Conservation (phyloP, 2,888 invertebrate species). For the Dromius quadrimaculatus region DNA sequence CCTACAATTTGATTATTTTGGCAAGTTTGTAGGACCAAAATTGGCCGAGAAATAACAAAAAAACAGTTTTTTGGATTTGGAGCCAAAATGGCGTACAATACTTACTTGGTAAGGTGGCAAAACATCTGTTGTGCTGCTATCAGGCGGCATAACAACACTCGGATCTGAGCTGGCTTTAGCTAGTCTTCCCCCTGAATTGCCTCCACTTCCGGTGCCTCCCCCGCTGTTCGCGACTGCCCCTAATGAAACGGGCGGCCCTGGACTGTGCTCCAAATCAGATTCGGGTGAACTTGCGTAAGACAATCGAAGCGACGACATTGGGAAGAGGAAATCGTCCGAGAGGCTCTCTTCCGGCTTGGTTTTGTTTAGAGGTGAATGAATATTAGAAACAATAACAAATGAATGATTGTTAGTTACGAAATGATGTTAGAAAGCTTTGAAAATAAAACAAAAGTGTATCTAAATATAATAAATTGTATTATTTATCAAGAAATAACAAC, state of each 20-base stretch:
- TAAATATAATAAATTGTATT: background rate
- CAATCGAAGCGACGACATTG: constrained; percentile 94
- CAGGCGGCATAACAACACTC: constrained; percentile 93
- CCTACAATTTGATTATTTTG: too few species aligned
- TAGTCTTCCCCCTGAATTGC: constrained; percentile 68
- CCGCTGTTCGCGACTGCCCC: constrained; percentile 65
- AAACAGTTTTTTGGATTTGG: background rate
- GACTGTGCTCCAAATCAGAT: constrained; percentile 92
- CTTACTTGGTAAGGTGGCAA: constrained; percentile 89
- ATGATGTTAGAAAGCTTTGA: background rate
- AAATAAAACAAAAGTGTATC: background rate
- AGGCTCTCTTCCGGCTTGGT: constrained; percentile 97
- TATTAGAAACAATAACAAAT: constrained; percentile 33
- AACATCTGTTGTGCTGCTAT: constrained; percentile 76
- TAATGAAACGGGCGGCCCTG: constrained; percentile 72
- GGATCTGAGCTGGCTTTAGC: constrained; percentile 93
- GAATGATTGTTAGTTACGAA: background rate
- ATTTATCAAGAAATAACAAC: background rate
- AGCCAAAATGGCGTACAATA: too few species aligned
- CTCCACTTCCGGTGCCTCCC: constrained; percentile 70
- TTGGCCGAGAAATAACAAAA: background rate
- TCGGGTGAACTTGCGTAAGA: constrained; percentile 97
- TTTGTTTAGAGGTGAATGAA: too few species aligned
- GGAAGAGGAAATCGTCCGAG: constrained; percentile 98
- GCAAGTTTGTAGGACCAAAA: too few species aligned